Evolutionary conservation across 1,140 invertebrate genomes (phyloP).

Genomic region (Drosophila subpulchrella): DNA sequence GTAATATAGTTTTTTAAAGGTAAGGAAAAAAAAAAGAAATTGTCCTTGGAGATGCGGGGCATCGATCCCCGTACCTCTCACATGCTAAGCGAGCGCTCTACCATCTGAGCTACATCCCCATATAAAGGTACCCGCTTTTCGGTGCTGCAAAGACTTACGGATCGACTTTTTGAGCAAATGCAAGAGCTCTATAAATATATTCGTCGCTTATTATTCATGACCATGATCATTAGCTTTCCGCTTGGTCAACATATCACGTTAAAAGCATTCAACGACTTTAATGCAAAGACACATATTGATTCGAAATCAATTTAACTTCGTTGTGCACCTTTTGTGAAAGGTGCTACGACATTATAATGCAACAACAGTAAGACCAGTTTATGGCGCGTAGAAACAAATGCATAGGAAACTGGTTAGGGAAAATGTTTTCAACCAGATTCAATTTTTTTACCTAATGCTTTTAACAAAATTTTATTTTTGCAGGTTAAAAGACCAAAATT

Average conservation of each 20-base stretch:
- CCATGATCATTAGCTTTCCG: conserved; percentile 18
- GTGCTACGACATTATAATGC: neutral
- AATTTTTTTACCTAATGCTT: too few relatives aligned
- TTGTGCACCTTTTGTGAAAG: neutral
- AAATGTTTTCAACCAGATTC: neutral
- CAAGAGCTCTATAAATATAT: conserved; percentile 14
- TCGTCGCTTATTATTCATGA: conserved; percentile 21
- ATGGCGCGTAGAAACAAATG: neutral
- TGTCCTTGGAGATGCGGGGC: conserved; percentile 87
- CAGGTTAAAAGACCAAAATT: too few relatives aligned
- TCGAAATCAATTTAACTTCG: conserved; percentile 1
- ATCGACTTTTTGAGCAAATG: neutral
- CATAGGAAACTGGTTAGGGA: conserved; percentile 5
- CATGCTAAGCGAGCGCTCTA: conserved; percentile 94
- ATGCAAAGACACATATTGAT: conserved; percentile 26
- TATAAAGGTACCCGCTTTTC: conserved; percentile 11
- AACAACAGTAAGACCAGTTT: neutral
- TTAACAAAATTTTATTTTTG: neutral
- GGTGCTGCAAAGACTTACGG: neutral
- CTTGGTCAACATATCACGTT: conserved; percentile 13
- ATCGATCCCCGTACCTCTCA: conserved; percentile 93
- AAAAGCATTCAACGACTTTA: neutral
- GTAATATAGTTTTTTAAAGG: too few relatives aligned
- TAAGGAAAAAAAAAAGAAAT: neutral
- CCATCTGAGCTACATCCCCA: conserved; percentile 90